These are phyloP conservation scores for Epiblema foenella DNA, from an alignment of 2,888 invertebrate genomes.

Conservation along the genomic window DNA sequence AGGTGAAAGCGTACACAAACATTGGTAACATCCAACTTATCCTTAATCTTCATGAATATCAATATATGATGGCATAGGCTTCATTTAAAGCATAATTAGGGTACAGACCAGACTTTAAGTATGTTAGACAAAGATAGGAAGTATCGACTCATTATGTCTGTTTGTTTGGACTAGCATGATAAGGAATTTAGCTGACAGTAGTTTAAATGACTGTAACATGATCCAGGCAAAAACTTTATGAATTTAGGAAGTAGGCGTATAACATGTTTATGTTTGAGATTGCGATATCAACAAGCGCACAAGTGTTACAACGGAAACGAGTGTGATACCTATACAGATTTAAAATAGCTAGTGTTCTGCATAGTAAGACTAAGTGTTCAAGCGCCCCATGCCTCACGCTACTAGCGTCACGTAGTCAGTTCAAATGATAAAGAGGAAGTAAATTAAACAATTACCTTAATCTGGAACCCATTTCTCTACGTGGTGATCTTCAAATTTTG, in stretches of 20 bases:
- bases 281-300: slow-evolving; percentile 36
- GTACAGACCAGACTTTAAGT: neutral
- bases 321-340: slow-evolving; percentile 18
- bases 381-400: slow-evolving; percentile 31
- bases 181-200: neutral
- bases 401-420: neutral
- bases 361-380: slow-evolving; percentile 49
- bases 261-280: slow-evolving; percentile 36
- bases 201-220: slow-evolving; percentile 6
- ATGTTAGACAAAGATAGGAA: neutral
- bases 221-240: neutral
- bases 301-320: slow-evolving; percentile 33
- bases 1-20: too few relatives aligned
- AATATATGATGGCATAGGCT: neutral
- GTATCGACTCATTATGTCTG: neutral
- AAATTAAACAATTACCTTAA: slow-evolving; percentile 66
- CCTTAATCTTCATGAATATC: too few relatives aligned
- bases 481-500: slow-evolving; percentile 68
- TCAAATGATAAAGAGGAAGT: slow-evolving; percentile 44
- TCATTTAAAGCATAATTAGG: neutral
- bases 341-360: slow-evolving; percentile 4
- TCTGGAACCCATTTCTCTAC: slow-evolving; percentile 82
- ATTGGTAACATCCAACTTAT: neutral
- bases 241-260: slow-evolving; percentile 42
- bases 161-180: neutral